phyloP scores from a whole-genome alignment of 30 jellyfish, hydroid and myxozoan species.

The Rhopilema esculentum region DNA sequence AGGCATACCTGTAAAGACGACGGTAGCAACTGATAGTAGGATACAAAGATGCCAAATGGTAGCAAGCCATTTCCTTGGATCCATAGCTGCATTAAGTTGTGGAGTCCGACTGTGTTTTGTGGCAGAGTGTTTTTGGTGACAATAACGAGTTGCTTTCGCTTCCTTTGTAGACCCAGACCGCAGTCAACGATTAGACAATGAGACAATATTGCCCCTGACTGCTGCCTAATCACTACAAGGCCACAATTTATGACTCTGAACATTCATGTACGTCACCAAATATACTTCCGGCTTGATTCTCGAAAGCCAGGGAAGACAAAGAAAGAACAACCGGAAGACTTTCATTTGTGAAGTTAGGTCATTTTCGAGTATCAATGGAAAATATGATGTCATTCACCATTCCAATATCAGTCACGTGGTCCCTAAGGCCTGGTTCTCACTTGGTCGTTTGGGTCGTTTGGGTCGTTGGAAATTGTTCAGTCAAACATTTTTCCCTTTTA shows the following conservation, averaged over 20 bases:
- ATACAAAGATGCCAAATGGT: neutral
- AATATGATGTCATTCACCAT: too few relatives aligned
- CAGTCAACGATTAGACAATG: neutral
- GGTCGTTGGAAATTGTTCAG: too few relatives aligned
- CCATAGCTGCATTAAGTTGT: neutral
- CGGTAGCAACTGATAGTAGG: neutral
- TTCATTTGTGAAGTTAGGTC: neutral
- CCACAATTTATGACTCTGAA: neutral
- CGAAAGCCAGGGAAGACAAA: too few relatives aligned
- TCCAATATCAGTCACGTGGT: too few relatives aligned
- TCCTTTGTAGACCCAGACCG: neutral
- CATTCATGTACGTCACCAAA: too few relatives aligned
- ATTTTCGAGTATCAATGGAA: too few relatives aligned
- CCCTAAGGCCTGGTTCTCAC: too few relatives aligned
- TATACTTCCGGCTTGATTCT: too few relatives aligned
- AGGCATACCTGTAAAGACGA: neutral
- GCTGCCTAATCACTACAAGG: neutral
- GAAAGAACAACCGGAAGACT: neutral
- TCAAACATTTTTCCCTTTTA: too few relatives aligned
- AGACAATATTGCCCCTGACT: neutral
- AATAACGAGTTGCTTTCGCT: neutral
- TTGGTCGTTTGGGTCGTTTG: too few relatives aligned
- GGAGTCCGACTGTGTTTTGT: neutral
- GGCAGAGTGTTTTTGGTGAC: neutral
- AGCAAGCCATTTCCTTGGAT: neutral